Evolutionary conservation across 2,888 invertebrate species (phyloP), one percentile per base, ranked within the genome.

Genomic region (Ferdinandea cuprea): DNA sequence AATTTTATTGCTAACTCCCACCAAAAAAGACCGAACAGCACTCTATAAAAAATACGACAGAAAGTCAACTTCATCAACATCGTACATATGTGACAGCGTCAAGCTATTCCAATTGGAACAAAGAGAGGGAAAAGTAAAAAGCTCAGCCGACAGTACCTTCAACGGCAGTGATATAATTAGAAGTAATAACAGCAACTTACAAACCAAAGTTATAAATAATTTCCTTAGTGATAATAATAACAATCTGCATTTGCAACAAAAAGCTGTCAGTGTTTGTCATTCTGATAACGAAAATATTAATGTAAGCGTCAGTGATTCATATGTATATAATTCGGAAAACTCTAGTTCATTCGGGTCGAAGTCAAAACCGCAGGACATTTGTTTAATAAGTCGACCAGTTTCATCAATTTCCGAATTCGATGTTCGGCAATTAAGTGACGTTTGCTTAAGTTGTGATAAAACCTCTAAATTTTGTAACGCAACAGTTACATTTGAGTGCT

Each of bases 361-460:
- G 25, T 69, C 42, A 37, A 81, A 65, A 25, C n/a, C n/a, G n/a
- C n/a, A n/a, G n/a, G 81, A 81, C 7, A 66, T 83, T 73, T 78
- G 58, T 11, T 78, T 68, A 30, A 83, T 77, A 15, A 66, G 42
- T 40, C 71, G 83, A 61, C 76, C 58, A 21, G 68, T 63, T 65
- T 69, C 85, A 21, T 71, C 84, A 58, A 79, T 86, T 52, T 85
- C 86, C 25, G 90, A 90, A 85, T 89, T 89, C 79, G 89, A 90
- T 88, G 89, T 88, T 63, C 88, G 88, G 65, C 87, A 88, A 9
- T 87, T 90, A 30, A 86, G 87, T 77, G 87, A 88, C 58, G 79
- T 85, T 71, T 46, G 37, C 17, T 56, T 56, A 13, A 54, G 25
- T 37, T 44, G 37, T 17, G 58, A 63, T 8, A 56, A 30, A 54